phyloP scores from a whole-genome alignment of 2,797 vertebrate genomes.

The Sarcophilus harrisii region DNA sequence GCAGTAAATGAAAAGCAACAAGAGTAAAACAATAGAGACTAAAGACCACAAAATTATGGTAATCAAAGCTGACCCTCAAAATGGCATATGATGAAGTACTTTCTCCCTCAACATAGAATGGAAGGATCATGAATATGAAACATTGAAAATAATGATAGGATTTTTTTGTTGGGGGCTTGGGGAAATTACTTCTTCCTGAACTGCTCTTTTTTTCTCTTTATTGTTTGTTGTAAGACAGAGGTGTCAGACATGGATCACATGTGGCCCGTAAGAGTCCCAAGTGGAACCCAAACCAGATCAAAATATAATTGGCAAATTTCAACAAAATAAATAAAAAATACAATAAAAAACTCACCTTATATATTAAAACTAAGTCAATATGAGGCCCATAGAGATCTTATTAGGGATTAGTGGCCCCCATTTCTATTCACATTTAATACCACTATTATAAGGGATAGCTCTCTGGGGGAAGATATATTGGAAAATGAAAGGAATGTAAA shows the following conservation, averaged over 20 bases:
- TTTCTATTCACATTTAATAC: not conserved
- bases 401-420: not conserved
- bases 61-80: not conserved
- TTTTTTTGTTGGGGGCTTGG: not conserved
- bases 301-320: not conserved
- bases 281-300: not conserved
- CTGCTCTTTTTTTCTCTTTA: not conserved
- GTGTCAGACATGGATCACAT: not conserved
- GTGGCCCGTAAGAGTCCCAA: not conserved
- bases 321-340: not conserved
- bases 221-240: not conserved
- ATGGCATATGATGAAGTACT: not conserved
- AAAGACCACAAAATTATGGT: not conserved
- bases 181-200: not conserved
- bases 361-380: not conserved
- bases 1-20: not conserved
- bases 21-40: not conserved
- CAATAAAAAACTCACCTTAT: not conserved
- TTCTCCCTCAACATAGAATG: not conserved
- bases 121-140: not conserved
- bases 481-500: not conserved
- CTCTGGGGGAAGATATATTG: not conserved
- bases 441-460: not conserved
- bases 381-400: not conserved
- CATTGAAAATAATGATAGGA: not conserved